These are phyloP conservation scores for Ginglymostoma cirratum DNA, from an alignment of 2,113 vertebrate genomes.

Conservation along the genomic window DNA sequence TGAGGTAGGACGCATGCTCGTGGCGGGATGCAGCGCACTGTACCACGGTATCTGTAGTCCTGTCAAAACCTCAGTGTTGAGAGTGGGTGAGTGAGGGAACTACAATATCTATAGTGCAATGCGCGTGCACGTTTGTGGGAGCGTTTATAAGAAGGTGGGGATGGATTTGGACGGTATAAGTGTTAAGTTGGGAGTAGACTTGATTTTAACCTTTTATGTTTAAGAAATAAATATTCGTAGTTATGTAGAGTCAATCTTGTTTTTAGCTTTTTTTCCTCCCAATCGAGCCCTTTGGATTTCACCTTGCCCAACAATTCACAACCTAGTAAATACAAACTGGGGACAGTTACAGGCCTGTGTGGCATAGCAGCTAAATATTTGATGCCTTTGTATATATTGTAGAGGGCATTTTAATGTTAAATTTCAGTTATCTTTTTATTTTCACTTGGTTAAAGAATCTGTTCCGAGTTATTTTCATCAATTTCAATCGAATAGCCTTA, in stretches of 20 bases:
- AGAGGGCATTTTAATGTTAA: neutral
- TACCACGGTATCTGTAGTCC: neutral
- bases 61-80: neutral
- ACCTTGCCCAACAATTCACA: neutral
- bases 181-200: neutral
- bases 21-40: neutral
- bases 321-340: neutral
- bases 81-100: neutral
- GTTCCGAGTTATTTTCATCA: neutral
- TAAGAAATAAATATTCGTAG: neutral
- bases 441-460: neutral
- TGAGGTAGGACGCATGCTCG: neutral
- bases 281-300: neutral
- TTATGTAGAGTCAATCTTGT: neutral
- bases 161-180: neutral
- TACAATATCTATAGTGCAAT: neutral
- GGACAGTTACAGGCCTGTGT: neutral
- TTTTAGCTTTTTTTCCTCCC: neutral
- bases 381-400: neutral
- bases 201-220: neutral
- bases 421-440: neutral
- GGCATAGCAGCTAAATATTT: neutral
- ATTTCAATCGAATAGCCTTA: too few relatives aligned
- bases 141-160: neutral
- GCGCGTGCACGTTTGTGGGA: neutral